Evolutionary conservation across 1,140 invertebrate species (phyloP), one percentile per base, ranked within the genome.

Genomic region (Oryctes rhinoceros): DNA sequence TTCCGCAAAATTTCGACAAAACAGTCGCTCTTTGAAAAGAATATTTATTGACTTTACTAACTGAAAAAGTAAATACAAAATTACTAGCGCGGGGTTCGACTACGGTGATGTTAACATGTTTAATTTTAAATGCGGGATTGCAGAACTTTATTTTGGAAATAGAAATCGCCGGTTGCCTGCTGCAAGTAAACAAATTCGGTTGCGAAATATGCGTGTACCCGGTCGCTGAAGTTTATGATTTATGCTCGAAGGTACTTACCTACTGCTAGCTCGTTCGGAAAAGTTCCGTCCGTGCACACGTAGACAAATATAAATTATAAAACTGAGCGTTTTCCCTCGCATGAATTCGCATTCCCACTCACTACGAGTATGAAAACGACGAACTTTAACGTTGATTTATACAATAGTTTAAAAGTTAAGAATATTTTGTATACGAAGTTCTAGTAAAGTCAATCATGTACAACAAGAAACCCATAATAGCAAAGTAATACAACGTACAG

Each of bases 71-170:
- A 59, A 59, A 59, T 18, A 59, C 15, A 49, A 10, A 49, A 59
- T n/a, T 15, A 59, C 53, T 59, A 59, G 53, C 15, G 53, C 53
- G 4, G 15, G 5, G 15, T 59, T 15, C 53, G 15, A 59, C n/a
- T 59, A 15, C 53, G 53, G 7, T 15, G 53, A 5, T 15, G 53
- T 59, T 15, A n/a, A n/a, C n/a, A n/a, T 59, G 53, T 59, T 59
- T 59, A 59, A 59, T 59, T 59, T 59, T 59, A 59, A 59, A 59
- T 59, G 53, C 15, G 53, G 53, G 11, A 59, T 59, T 59, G 53
- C 53, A 18, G 53, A 59, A 59, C 53, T 59, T 59, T 59, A 59
- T 59, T 59, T 59, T 59, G 53, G 53, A 59, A 59, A n/a, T 59
- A 59, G 53, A 59, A 59, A 59, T 59, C 53, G 53, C 10, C 15